Evolutionary conservation across 2,113 vertebrate species (phyloP).

Genomic region (Spermophilus dauricus): DNA sequence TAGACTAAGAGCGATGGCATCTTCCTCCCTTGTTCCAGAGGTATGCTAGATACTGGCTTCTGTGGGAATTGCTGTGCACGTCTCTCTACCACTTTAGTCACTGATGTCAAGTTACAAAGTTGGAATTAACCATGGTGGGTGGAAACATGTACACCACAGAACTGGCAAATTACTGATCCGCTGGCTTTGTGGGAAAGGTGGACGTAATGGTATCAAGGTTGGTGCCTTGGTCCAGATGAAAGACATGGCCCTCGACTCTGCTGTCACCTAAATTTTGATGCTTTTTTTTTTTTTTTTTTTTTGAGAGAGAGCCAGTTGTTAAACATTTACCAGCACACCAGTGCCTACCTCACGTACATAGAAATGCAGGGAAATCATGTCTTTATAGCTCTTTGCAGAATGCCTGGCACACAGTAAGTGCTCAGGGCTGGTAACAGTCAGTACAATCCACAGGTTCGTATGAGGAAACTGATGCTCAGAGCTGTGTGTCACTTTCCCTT

Average conservation of each 20-base stretch:
- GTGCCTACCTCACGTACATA: neutral
- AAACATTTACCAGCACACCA: neutral
- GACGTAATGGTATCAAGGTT: no score
- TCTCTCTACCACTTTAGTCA: neutral
- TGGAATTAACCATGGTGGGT: neutral
- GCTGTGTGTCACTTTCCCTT: neutral
- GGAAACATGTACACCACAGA: constrained; percentile 6
- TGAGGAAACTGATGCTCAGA: neutral
- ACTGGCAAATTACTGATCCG: neutral
- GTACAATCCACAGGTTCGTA: neutral
- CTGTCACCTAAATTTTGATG: no score
- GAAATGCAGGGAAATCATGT: neutral
- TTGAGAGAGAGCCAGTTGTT: neutral
- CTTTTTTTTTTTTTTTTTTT: neutral
- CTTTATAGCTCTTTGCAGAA: neutral
- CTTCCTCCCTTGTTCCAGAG: neutral
- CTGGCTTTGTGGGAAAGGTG: no score
- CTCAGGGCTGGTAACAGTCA: neutral
- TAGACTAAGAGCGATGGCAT: neutral
- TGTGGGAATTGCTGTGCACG: neutral
- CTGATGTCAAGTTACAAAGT: neutral
- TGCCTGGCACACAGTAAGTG: neutral
- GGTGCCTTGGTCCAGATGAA: no score
- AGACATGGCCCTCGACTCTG: no score
- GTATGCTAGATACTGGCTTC: neutral